phyloP scores from a whole-genome alignment of 1,140 invertebrate genomes.

The Ceratosolen fusciceps region DNA sequence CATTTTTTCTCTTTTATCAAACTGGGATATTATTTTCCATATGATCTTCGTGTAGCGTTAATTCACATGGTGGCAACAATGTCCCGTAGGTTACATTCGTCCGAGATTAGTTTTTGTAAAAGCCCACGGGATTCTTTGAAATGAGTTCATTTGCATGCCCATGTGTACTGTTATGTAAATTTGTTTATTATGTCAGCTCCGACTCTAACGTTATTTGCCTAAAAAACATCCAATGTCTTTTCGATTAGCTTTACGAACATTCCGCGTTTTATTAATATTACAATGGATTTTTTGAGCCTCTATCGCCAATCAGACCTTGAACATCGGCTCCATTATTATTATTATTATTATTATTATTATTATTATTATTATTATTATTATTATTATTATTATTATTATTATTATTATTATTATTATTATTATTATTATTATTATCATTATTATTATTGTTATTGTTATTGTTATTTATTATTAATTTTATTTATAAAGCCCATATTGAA shows the following conservation, averaged over 20 bases:
- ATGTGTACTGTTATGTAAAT: not conserved
- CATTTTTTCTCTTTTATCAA: constrained; percentile 32
- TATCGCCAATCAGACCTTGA: no score
- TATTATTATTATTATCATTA: no score
- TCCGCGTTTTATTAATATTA: no score
- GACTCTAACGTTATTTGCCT: not conserved
- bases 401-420: no score
- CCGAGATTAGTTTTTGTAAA: constrained; percentile 42
- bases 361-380: no score
- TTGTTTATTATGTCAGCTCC: not conserved
- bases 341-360: no score
- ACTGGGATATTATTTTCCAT: constrained; percentile 46
- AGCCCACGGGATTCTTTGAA: constrained; percentile 43
- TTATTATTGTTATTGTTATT: no score
- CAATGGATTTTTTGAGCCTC: no score
- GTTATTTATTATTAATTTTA: no score
- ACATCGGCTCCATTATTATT: no score
- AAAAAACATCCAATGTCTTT: not conserved
- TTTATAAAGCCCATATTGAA: no score
- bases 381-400: no score
- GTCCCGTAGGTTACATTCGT: constrained; percentile 33
- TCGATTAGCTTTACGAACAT: not conserved
- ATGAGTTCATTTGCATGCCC: constrained; percentile 46
- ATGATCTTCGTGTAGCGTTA: not conserved
- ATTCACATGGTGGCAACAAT: not conserved